Evolutionary conservation across 35 echinoderm and acorn worm genomes (phyloP).

Genomic region (Holothuria glaberrima): DNA sequence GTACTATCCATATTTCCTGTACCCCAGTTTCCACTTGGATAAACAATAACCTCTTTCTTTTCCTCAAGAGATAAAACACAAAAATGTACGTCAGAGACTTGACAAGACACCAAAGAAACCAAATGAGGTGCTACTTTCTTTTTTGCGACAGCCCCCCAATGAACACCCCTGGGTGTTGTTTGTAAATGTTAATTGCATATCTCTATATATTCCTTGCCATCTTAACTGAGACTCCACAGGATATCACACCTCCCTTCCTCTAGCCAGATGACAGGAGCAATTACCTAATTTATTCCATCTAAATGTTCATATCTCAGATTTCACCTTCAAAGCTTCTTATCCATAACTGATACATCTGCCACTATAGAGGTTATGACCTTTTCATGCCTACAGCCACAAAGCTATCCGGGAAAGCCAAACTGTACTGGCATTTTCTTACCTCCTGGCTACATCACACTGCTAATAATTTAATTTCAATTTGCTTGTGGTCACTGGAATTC

Average conservation of each 20-base stretch:
- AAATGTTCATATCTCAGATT: conserved; percentile 30
- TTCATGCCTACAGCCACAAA: neutral
- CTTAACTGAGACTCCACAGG: neutral
- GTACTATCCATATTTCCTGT: no score
- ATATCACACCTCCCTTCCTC: conserved; percentile 5
- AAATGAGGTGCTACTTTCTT: no score
- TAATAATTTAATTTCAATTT: no score
- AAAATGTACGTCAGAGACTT: no score
- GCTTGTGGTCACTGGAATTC: no score
- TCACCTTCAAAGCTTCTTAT: neutral
- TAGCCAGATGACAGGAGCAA: conserved; percentile 1
- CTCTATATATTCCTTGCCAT: neutral
- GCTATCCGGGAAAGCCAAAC: no score
- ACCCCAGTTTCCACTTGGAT: no score
- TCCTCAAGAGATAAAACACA: no score
- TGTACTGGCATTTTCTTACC: no score
- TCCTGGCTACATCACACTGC: no score
- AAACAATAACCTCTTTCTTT: no score
- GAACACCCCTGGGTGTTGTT: conserved; percentile 14
- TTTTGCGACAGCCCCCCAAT: neutral
- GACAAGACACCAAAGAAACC: no score
- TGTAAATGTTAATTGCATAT: conserved; percentile 34
- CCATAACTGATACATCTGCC: neutral
- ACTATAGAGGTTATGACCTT: conserved; percentile 29
- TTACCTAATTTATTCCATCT: neutral